A percentile compares a stretch with the other conserved stretches of the same genome.
These are phyloP conservation scores for Drepana arcuata DNA, from an alignment of 1,140 invertebrate genomes.

Conservation along the genomic window DNA sequence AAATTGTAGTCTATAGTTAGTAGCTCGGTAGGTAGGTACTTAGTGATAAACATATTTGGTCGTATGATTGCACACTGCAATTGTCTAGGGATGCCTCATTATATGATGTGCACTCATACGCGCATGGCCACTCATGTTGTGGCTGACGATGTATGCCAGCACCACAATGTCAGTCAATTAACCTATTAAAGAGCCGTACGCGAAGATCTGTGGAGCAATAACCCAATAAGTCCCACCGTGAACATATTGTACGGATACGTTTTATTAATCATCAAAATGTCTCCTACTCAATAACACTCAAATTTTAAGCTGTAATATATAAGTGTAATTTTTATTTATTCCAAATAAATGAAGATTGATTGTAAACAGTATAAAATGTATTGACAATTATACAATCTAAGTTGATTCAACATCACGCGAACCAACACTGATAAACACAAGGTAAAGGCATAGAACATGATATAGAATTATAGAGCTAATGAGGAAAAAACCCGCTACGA, in stretches of 20 bases:
- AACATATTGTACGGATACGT: not conserved
- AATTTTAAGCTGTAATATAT: too few species aligned
- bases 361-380: too few species aligned
- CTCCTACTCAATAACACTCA: too few species aligned
- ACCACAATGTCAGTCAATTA: conserved; percentile 64
- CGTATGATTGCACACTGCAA: too few species aligned
- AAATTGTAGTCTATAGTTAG: too few species aligned
- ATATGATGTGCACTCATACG: conserved; percentile 40
- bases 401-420: conserved; percentile 33
- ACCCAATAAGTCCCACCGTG: conserved; percentile 27
- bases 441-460: conserved; percentile 38
- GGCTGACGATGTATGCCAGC: conserved; percentile 54
- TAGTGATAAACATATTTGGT: too few species aligned
- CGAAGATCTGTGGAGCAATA: conserved; percentile 43
- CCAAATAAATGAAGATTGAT: too few species aligned
- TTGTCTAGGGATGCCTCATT: conserved; percentile 25
- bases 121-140: conserved; percentile 56
- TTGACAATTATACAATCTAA: too few species aligned
- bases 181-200: conserved; percentile 56
- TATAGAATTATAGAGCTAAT: conserved; percentile 56
- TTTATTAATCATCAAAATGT: too few species aligned
- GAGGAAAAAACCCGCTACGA: conserved; percentile 67
- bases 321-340: too few species aligned
- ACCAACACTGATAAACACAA: conserved; percentile 50
- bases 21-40: too few species aligned